phyloP scores from a whole-genome alignment of 2,888 invertebrate genomes.

The Oscheius sp. region DNA sequence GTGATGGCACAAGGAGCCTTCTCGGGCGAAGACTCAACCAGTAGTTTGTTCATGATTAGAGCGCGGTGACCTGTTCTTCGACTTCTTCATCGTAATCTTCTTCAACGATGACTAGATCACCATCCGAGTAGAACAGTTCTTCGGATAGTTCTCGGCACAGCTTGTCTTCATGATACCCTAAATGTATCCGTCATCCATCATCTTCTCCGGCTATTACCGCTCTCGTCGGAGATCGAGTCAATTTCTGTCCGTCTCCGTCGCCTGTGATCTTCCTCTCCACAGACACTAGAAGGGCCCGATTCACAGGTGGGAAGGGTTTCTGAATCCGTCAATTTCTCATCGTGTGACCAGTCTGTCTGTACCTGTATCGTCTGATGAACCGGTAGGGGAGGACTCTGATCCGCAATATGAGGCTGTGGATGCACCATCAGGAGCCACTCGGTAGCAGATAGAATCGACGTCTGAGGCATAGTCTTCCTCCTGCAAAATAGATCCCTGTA shows the following conservation, averaged over 20 bases:
- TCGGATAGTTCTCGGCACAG: constrained; percentile 52
- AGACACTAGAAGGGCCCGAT: constrained; percentile 46
- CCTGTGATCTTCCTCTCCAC: constrained; percentile 47
- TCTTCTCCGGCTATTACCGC: constrained; percentile 38
- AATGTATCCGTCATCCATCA: constrained; percentile 7
- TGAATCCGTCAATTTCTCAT: not conserved
- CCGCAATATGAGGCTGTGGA: constrained; percentile 56
- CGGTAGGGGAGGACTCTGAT: constrained; percentile 39
- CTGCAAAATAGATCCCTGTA: constrained; percentile 10
- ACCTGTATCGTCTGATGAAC: constrained; percentile 31
- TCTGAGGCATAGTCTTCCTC: constrained; percentile 53
- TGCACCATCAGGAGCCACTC: constrained; percentile 59
- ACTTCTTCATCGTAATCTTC: constrained; percentile 61
- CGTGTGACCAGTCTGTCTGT: not conserved
- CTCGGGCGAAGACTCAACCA: constrained; percentile 15
- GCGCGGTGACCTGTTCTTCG: constrained; percentile 39
- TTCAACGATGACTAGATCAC: constrained; percentile 60
- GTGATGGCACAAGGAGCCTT: constrained; percentile 32
- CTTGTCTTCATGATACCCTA: constrained; percentile 59
- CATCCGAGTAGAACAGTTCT: constrained; percentile 57
- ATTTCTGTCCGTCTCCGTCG: constrained; percentile 42
- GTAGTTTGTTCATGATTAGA: constrained; percentile 23
- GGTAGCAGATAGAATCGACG: constrained; percentile 63
- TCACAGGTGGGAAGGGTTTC: constrained; percentile 21
- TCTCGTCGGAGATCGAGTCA: constrained; percentile 56